Conservation (phyloP, 92 coral and sea anemone genomes). For the Heliopora coerulea region DNA sequence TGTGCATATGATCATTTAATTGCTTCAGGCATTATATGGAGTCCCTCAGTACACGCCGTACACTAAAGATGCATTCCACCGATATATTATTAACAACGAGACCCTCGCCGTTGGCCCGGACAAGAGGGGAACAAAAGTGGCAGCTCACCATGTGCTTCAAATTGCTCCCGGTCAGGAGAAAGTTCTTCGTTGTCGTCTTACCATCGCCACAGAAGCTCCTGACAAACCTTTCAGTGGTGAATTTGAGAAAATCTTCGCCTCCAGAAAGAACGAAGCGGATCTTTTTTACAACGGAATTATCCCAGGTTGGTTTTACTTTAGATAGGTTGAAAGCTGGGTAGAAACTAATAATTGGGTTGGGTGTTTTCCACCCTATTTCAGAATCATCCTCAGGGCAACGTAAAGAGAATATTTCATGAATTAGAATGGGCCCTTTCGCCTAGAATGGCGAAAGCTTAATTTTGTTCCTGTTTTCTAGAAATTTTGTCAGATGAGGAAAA, state of each 20-base stretch:
- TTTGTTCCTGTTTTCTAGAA: conserved; percentile 46
- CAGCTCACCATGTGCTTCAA: conserved; percentile 73
- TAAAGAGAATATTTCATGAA: too few species aligned
- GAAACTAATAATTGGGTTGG: too few species aligned
- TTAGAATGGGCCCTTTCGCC: too few species aligned
- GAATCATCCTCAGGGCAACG: too few species aligned
- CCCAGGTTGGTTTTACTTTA: conserved; percentile 57
- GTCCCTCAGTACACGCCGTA: conserved; percentile 73
- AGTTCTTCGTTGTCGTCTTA: conserved; percentile 71
- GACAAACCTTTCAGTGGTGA: conserved; percentile 67
- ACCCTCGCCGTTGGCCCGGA: conserved; percentile 71
- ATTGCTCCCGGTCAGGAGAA: conserved; percentile 67
- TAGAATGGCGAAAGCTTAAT: too few species aligned
- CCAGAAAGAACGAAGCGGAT: conserved; percentile 76
- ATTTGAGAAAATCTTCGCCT: conserved; percentile 68
- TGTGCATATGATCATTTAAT: too few species aligned
- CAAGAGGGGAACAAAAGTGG: conserved; percentile 80
- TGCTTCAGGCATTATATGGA: conserved; percentile 63
- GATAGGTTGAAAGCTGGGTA: too few species aligned
- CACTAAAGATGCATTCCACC: conserved; percentile 97
- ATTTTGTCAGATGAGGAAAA: conserved; percentile 67
- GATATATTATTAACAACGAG: conserved; percentile 74
- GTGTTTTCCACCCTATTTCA: too few species aligned
- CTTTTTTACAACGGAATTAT: conserved; percentile 75
- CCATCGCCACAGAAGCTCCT: conserved; percentile 64